A percentile compares a stretch with the other conserved stretches of the same genome.
phyloP scores from a whole-genome alignment of 2,113 vertebrate species.

The Charadrius vociferus region DNA sequence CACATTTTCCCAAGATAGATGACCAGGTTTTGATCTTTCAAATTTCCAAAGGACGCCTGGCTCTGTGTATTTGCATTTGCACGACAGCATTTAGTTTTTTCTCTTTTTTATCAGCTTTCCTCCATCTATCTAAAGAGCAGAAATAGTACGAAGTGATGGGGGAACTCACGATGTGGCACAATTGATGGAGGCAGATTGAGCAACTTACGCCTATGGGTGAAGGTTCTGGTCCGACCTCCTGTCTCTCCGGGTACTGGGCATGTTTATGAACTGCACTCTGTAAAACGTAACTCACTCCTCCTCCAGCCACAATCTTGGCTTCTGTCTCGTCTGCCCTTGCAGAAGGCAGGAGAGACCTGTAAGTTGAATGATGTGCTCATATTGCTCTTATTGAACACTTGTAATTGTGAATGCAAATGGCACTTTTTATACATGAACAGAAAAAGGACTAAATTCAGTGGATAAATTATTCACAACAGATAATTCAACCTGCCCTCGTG shows the following conservation, averaged over 20 bases:
- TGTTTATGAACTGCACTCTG: not conserved
- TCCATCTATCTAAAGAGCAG: not conserved
- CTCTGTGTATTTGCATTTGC: not conserved
- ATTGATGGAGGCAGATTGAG: not conserved
- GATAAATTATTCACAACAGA: constrained; percentile 66
- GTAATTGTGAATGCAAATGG: constrained; percentile 33
- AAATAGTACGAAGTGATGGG: not conserved
- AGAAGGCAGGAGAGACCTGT: not conserved
- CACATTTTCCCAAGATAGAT: not conserved
- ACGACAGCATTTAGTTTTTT: not conserved
- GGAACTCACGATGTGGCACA: not conserved
- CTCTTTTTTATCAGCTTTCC: not conserved
- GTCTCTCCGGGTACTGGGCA: not conserved
- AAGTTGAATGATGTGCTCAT: not conserved
- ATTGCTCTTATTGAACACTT: not conserved
- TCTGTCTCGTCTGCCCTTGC: not conserved
- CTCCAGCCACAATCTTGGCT: not conserved
- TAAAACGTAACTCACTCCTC: not conserved
- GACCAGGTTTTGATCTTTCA: not conserved
- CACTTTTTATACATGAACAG: constrained; percentile 18
- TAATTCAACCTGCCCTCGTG: constrained; percentile 30
- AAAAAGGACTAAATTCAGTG: constrained; percentile 49
- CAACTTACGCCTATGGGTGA: not conserved
- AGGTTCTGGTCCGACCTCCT: not conserved
- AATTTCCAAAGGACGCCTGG: not conserved